Percentiles rank a stretch among this genome's conserved stretches.
Evolutionary conservation across 2,888 invertebrate genomes (phyloP).

Genomic region (Coleophora flavipennella): DNA sequence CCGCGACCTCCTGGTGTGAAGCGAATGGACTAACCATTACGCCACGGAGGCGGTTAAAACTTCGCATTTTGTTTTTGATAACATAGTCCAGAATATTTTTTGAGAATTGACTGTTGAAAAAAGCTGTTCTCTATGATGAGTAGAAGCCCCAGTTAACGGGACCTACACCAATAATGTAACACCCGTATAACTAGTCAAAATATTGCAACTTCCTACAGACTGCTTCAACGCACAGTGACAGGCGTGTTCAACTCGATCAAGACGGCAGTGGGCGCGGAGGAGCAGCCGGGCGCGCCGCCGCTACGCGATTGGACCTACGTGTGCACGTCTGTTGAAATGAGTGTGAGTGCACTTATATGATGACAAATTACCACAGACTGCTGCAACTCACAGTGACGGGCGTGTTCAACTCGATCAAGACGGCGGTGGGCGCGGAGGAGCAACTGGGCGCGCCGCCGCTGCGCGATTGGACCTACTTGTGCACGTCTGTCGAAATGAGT

Average conservation of each 20-base stretch:
- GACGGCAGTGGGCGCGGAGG: conserved; percentile 74
- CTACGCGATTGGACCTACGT: conserved; percentile 55
- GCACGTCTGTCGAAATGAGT: conserved; percentile 38
- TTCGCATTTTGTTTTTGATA: no score
- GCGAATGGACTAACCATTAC: no score
- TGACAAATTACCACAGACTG: conserved; percentile 63
- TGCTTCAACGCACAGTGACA: conserved; percentile 83
- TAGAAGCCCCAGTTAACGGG: no score
- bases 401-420: conserved; percentile 83
- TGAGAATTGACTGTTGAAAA: no score
- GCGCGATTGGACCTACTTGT: conserved; percentile 52
- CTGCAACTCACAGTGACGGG: conserved; percentile 85
- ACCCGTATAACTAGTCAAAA: no score
- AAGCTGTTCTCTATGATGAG: no score
- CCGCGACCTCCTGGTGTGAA: no score
- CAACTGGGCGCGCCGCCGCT: conserved; percentile 35
- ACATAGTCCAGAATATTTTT: no score
- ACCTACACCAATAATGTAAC: no score
- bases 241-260: conserved; percentile 85
- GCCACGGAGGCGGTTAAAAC: no score
- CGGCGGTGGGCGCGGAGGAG: conserved; percentile 70
- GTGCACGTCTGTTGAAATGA: conserved; percentile 37
- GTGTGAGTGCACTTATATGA: conserved; percentile 27
- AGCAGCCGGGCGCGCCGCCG: conserved; percentile 33
- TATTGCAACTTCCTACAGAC: conserved; percentile 40